These are phyloP conservation scores for Sclerodermus sp. DNA, from an alignment of 2,888 invertebrate genomes.

Conservation along the genomic window DNA sequence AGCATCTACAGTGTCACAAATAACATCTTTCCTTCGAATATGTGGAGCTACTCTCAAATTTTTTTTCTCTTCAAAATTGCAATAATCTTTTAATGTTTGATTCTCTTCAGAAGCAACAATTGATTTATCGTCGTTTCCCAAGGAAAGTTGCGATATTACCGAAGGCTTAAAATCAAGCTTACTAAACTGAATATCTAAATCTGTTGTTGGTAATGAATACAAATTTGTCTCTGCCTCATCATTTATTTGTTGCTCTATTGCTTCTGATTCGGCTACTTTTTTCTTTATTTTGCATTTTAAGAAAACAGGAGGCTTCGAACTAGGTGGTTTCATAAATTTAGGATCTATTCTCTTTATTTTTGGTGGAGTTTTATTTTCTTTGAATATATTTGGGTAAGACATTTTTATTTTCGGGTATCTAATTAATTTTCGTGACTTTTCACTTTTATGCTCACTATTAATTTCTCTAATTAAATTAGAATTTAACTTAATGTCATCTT, in stretches of 20 bases:
- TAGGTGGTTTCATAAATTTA: constrained; percentile 34
- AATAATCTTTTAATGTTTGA: constrained; percentile 47
- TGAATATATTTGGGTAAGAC: constrained; percentile 40
- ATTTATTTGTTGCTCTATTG: not conserved
- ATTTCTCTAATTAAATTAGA: not conserved
- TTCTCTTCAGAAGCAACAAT: constrained; percentile 8
- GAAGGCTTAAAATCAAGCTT: constrained; percentile 36
- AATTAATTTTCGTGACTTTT: constrained; percentile 26
- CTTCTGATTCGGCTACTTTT: constrained; percentile 10
- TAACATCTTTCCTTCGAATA: constrained; percentile 60
- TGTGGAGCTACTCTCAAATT: constrained; percentile 52
- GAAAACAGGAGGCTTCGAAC: constrained; percentile 39
- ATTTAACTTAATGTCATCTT: constrained; percentile 1
- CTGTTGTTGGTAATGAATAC: constrained; percentile 32
- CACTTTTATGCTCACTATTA: not conserved
- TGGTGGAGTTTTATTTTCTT: constrained; percentile 18
- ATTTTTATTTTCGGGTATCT: constrained; percentile 45
- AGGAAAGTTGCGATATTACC: constrained; percentile 27
- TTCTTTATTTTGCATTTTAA: constrained; percentile 42
- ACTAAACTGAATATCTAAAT: constrained; percentile 49
- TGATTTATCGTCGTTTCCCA: constrained; percentile 16
- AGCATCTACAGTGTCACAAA: constrained; percentile 66
- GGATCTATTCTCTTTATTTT: constrained; percentile 28
- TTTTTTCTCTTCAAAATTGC: constrained; percentile 51
- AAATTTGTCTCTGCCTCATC: not conserved